Evolutionary conservation across 2,797 vertebrate species (phyloP), one percentile per base, ranked within the genome.

Genomic region (Pyrocephalus nanus): DNA sequence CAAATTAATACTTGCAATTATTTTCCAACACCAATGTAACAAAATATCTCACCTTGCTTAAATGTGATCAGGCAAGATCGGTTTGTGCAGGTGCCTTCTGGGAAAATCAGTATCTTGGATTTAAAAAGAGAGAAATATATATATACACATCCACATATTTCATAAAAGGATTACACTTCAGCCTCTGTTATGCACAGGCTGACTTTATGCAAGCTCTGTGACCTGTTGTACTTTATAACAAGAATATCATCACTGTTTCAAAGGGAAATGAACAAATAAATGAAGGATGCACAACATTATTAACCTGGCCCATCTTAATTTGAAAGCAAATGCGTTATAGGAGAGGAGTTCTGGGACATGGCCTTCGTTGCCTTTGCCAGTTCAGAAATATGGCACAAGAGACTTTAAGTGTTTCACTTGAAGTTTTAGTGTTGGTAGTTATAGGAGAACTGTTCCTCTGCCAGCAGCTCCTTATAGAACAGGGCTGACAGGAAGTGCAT

Each of bases 81-180:
- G 97, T 99, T 99, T 95, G 99, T 99, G 96, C 99, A 99, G 30
- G 99, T 99, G 74, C 99, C 99, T 96, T 99, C 99, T 93, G 99
- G 99, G 95, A 99, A 99, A 97, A 99, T 98, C 83, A 99, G 97
- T 94, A 99, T 96, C 99, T 99, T 95, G 90, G 86, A 93, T 95
- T 64, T 90, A 94, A 92, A 97, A 69, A 98, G 87, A 62, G 93
- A 95, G 30, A 85, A 95, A 96, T 12, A 81, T 7, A 61, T 10
- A 75, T 5, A 72, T 7, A 76, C 3, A 83, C 6, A 65, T 6
- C 32, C 7, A 26, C 12, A 2, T 18, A 73, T 73, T 77, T 86
- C 47, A 81, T 26, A 15, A n/a, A 79, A 66, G 71, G 19, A 50
- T 78, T 74, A 40, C 22, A 64, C 12, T 88, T 90, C 45, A 66